Conservation (phyloP, 2,797 vertebrate species). For the Coregonus suidteri region DNA sequence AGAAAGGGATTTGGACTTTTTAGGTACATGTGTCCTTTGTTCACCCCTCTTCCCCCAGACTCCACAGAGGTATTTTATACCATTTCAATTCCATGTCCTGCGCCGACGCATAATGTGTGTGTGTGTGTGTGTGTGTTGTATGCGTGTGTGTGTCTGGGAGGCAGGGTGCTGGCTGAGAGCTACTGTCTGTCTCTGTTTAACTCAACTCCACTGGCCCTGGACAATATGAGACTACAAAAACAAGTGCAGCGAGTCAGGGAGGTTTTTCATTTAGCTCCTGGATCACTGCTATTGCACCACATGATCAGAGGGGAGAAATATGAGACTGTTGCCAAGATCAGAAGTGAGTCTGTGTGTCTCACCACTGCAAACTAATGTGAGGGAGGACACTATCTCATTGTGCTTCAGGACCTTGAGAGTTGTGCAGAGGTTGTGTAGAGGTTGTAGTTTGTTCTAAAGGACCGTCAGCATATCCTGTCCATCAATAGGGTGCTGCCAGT, state of each 20-base stretch:
- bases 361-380: too few species aligned
- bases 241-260: not conserved
- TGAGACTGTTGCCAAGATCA: not conserved
- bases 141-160: not conserved
- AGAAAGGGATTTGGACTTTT: slow-evolving; percentile 14
- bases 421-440: slow-evolving; percentile 19
- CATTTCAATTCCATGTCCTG: not conserved
- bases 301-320: not conserved
- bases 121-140: too few species aligned
- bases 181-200: slow-evolving; percentile 2
- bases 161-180: not conserved
- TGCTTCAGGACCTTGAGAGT: slow-evolving; percentile 58
- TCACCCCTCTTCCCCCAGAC: not conserved
- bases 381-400: too few species aligned
- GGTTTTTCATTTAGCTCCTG: not conserved
- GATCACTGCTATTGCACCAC: not conserved
- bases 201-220: not conserved
- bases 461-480: slow-evolving; percentile 73
- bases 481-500: slow-evolving; percentile 80
- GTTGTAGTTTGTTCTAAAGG: slow-evolving; percentile 29
- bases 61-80: not conserved
- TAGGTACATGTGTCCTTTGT: not conserved
- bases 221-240: not conserved
- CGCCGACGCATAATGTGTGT: not conserved
- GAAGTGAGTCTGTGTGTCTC: not conserved